A percentile compares a stretch with the other conserved stretches of the same genome.
phyloP scores from a whole-genome alignment of 2,113 vertebrate genomes.

The Mesoclemmys tuberculata region DNA sequence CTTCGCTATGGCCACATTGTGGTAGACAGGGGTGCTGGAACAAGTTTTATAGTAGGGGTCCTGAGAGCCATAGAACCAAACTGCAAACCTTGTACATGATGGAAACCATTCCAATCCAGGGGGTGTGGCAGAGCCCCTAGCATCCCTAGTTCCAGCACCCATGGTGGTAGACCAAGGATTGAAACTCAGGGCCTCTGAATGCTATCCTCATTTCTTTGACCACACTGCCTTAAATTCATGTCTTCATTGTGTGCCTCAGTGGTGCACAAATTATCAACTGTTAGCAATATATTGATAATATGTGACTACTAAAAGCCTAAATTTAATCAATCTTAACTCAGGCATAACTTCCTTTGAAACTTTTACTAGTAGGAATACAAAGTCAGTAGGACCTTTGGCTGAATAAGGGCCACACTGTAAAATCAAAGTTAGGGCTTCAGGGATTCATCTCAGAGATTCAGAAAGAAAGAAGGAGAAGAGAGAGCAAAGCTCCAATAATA shows the following conservation, averaged over 20 bases:
- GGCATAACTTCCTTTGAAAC: constrained; percentile 32
- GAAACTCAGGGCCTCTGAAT: not conserved
- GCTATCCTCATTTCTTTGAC: not conserved
- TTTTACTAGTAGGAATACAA: not conserved
- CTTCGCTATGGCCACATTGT: not conserved
- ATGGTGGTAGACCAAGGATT: not conserved
- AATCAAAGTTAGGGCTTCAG: not conserved
- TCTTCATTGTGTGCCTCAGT: not conserved
- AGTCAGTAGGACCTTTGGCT: not conserved
- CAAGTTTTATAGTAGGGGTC: too few species aligned
- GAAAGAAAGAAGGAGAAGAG: not conserved
- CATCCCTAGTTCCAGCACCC: not conserved
- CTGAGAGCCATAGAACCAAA: too few species aligned
- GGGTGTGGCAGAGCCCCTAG: too few species aligned
- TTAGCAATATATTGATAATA: not conserved
- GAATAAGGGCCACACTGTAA: not conserved
- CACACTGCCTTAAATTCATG: not conserved
- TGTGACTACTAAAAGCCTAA: not conserved
- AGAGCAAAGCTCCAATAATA: constrained; percentile 46
- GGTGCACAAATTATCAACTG: not conserved
- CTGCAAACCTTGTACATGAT: too few species aligned
- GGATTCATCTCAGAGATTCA: not conserved
- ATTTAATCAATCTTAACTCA: not conserved
- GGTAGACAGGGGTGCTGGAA: not conserved
- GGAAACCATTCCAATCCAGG: too few species aligned